Percentiles rank a stretch among this genome's conserved stretches.
Evolutionary conservation across 2,888 invertebrate species (phyloP).

Genomic region (Girardia tigrina): DNA sequence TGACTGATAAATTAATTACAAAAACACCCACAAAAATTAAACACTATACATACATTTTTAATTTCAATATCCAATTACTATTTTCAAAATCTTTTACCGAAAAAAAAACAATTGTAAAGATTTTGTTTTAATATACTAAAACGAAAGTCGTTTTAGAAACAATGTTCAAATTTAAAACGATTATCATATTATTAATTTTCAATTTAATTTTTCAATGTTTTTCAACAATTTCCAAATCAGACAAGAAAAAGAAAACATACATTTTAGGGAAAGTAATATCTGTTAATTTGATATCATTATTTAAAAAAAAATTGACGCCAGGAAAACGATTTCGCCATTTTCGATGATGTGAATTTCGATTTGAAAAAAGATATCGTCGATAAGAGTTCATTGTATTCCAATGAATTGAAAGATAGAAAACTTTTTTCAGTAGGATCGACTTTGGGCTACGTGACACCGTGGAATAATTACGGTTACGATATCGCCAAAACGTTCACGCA

Average conservation of each 20-base stretch:
- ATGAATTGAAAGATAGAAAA: neutral
- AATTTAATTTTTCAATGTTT: neutral
- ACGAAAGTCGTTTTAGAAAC: no score
- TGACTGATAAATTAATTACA: no score
- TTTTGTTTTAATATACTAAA: no score
- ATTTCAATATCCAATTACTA: no score
- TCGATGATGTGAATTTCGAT: neutral
- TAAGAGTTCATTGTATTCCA: neutral
- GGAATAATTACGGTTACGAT: slow-evolving; percentile 25
- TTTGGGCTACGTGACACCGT: neutral
- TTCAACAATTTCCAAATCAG: slow-evolving; percentile 10
- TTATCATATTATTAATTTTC: neutral
- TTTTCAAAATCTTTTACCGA: no score
- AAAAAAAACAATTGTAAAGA: no score
- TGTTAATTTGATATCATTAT: neutral
- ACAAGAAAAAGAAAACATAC: slow-evolving; percentile 1
- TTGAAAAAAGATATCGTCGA: neutral
- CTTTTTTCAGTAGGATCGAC: neutral
- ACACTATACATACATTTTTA: no score
- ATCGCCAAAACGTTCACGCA: neutral
- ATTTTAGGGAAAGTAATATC: neutral
- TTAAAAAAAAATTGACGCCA: neutral
- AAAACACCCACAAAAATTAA: no score
- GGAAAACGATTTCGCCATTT: neutral
- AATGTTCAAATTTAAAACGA: no score